These are phyloP conservation scores for Zaprionus kolodkinae DNA, from an alignment of 1,140 invertebrate species.

Conservation along the genomic window DNA sequence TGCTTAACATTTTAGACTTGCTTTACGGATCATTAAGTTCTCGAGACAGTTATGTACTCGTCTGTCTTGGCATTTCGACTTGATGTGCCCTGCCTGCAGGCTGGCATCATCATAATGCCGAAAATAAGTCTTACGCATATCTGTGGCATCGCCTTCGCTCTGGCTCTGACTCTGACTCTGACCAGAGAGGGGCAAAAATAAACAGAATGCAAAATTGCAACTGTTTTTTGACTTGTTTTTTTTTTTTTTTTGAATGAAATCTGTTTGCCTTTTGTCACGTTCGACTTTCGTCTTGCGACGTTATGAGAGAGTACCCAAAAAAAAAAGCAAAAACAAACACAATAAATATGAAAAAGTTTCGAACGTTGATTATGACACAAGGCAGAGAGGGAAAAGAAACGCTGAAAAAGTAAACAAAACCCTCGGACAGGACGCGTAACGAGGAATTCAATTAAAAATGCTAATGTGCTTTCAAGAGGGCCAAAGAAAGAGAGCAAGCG, in stretches of 20 bases:
- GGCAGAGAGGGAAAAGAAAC: conserved; percentile 17
- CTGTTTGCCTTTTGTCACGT: conserved; percentile 64
- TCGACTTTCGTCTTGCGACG: conserved; percentile 16
- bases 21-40: conserved; percentile 58
- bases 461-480: conserved; percentile 43
- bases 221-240: conserved; percentile 38
- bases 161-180: conserved; percentile 16
- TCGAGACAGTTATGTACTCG: conserved; percentile 3
- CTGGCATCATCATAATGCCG: conserved; percentile 62
- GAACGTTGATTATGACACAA: conserved; percentile 53
- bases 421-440: conserved; percentile 46
- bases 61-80: not conserved
- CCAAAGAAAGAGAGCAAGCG: conserved; percentile 13
- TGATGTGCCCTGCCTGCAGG: conserved; percentile 5
- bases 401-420: conserved; percentile 58
- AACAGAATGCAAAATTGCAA: conserved; percentile 63
- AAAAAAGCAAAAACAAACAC: no score
- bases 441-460: conserved; percentile 73
- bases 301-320: not conserved
- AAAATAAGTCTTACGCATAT: conserved; percentile 74
- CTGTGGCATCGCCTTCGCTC: conserved; percentile 32
- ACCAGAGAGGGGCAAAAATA: conserved; percentile 54
- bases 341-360: conserved; percentile 26
- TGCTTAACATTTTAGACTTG: conserved; percentile 49
- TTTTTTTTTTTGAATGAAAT: not conserved